Evolutionary conservation across 2,888 invertebrate genomes (phyloP).

Genomic region (Volucella zonaria): DNA sequence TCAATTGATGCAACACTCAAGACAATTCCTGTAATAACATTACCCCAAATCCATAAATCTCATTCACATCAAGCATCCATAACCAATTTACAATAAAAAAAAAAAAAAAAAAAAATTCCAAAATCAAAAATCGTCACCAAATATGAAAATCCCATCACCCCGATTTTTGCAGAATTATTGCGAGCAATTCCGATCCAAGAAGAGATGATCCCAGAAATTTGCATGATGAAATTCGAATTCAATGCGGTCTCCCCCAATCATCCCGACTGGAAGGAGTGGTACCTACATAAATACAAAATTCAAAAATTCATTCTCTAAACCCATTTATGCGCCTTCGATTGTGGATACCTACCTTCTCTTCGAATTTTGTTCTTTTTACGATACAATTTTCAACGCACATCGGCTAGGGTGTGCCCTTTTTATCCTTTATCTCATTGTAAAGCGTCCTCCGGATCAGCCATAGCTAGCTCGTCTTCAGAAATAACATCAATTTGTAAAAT

Average conservation of each 20-base stretch:
- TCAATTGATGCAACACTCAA: constrained; percentile 9
- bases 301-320: constrained; percentile 42
- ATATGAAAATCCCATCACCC: constrained; percentile 61
- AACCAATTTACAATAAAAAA: constrained; percentile 64
- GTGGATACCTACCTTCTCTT: constrained; percentile 31
- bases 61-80: constrained; percentile 10
- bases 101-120: neutral
- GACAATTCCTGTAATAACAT: constrained; percentile 27
- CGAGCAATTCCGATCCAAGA: constrained; percentile 46
- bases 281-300: constrained; percentile 51
- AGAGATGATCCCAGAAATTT: constrained; percentile 55
- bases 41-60: constrained; percentile 52
- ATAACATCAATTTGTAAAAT: constrained; percentile 73
- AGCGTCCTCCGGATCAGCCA: constrained; percentile 31
- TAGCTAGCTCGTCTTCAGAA: constrained; percentile 41
- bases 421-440: constrained; percentile 50
- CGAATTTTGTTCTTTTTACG: constrained; percentile 39
- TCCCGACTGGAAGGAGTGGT: neutral
- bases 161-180: constrained; percentile 48
- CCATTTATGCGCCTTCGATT: constrained; percentile 10
- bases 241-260: constrained; percentile 42
- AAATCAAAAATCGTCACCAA: constrained; percentile 45
- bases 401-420: constrained; percentile 50
- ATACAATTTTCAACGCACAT: constrained; percentile 40
- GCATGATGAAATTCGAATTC: constrained; percentile 69